Percentiles rank a stretch among this genome's conserved stretches.
Conservation (phyloP, 2,888 invertebrate genomes). For the Caenorhabditis sp. region DNA sequence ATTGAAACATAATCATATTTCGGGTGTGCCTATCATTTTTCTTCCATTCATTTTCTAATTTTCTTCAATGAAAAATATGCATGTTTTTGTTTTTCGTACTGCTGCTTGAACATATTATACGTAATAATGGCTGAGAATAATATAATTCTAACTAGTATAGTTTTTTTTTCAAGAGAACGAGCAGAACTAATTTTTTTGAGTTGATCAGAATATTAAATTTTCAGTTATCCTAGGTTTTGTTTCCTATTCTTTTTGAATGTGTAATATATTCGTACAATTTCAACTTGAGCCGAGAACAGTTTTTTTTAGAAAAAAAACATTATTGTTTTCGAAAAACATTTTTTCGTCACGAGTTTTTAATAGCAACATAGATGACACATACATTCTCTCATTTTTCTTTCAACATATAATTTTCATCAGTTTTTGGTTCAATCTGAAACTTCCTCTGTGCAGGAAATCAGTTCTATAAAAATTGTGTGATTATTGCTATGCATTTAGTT, state of each 20-base stretch:
- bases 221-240: too few relatives aligned
- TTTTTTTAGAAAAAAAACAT: background rate
- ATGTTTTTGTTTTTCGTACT: background rate
- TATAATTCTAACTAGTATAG: background rate
- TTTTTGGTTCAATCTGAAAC: too few relatives aligned
- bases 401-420: background rate
- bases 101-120: background rate
- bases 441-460: too few relatives aligned
- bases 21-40: background rate
- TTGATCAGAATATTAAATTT: too few relatives aligned
- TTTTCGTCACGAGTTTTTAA: background rate
- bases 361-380: background rate
- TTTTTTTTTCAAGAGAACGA: background rate
- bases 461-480: too few relatives aligned
- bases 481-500: too few relatives aligned
- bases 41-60: background rate
- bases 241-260: too few relatives aligned
- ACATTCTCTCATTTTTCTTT: background rate
- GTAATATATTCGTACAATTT: too few relatives aligned
- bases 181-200: too few relatives aligned
- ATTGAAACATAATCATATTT: background rate
- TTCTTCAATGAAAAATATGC: background rate
- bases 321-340: background rate
- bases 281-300: too few relatives aligned
- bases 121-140: background rate